Evolutionary conservation across 2,888 invertebrate species (phyloP), one percentile per base, ranked within the genome.

Genomic region (Operophtera brumata): DNA sequence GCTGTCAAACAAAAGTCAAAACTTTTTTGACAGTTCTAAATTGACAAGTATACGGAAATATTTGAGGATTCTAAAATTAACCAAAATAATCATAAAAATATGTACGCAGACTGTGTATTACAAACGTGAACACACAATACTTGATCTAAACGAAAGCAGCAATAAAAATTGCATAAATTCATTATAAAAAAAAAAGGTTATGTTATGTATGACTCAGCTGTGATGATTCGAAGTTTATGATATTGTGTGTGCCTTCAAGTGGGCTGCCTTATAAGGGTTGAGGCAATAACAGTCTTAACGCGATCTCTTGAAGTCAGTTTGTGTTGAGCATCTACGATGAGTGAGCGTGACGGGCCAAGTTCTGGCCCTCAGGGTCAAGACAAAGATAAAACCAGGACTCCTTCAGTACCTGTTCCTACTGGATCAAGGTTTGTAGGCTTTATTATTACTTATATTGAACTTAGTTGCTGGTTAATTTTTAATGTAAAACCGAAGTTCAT

Each of bases 1-100:
- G n/a, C n/a, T n/a, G n/a, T n/a, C n/a, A n/a, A n/a, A n/a, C n/a
- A n/a, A 20, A 20, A 20, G 20, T 20, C 20, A 20, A 20, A 20
- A 20, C 20, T 20, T 20, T 20, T 20, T 59, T 68, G 66, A 63
- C 62, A 62, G 47, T 59, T 67, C 68, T 43, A 88, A 88, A 88
- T 88, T 88, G 86, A 85, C 87, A 86, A 88, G 87, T 87, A 59
- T 70, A 75, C 58, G 6, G 13, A 79, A 82, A 82, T 78, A 82
- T 71, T 71, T 73, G 76, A 67, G 57, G 59, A 64, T 67, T 68
- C 62, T 65, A 62, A 69, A 67, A 67, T 64, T 67, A 64, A 58
- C 47, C 37, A 60, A 56, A 50, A 62, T 42, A 66, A 61, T 63
- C 47, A 39, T 39, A 37, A 51, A 47, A 60, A 61, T 47, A 60